phyloP scores from a whole-genome alignment of 2,113 vertebrate genomes.

The Hippocampus comes region DNA sequence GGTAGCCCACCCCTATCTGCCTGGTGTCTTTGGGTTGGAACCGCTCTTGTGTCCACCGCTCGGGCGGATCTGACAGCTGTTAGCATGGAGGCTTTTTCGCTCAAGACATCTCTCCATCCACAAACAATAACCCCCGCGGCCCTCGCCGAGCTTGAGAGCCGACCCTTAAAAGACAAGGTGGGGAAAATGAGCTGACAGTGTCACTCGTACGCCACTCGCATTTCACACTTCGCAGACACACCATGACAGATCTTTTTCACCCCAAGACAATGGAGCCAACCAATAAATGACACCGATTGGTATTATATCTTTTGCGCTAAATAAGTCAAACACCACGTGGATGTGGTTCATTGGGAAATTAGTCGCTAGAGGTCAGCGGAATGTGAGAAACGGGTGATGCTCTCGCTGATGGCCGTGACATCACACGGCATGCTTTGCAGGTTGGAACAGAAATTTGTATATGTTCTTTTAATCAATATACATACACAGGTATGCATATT shows the following conservation, averaged over 20 bases:
- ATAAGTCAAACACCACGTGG: conserved; percentile 56
- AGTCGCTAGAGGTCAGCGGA: conserved; percentile 38
- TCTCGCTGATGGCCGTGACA: conserved; percentile 4
- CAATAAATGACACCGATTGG: conserved; percentile 21
- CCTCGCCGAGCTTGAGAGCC: conserved; percentile 44
- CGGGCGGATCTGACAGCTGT: conserved; percentile 68
- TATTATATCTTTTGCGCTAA: conserved; percentile 30
- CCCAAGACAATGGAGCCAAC: conserved; percentile 46
- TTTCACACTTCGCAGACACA: conserved; percentile 62
- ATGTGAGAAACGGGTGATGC: conserved; percentile 37
- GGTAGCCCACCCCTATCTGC: conserved; percentile 35
- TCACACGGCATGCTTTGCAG: neutral
- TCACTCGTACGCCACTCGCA: conserved; percentile 62
- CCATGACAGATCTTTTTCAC: conserved; percentile 49
- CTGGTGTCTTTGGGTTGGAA: conserved; percentile 40
- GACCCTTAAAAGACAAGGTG: conserved; percentile 63
- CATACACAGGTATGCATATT: no score
- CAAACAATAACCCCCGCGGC: conserved; percentile 61
- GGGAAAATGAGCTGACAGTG: conserved; percentile 65
- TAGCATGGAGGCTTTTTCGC: conserved; percentile 60
- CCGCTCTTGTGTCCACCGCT: conserved; percentile 53
- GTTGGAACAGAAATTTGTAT: no score
- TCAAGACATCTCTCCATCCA: conserved; percentile 53
- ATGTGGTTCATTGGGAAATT: conserved; percentile 54
- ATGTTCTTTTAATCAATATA: no score